Base-by-base conservation (phyloP, 92 coral and sea anemone genomes). In the Parazoanthus atlanticus region DNA sequence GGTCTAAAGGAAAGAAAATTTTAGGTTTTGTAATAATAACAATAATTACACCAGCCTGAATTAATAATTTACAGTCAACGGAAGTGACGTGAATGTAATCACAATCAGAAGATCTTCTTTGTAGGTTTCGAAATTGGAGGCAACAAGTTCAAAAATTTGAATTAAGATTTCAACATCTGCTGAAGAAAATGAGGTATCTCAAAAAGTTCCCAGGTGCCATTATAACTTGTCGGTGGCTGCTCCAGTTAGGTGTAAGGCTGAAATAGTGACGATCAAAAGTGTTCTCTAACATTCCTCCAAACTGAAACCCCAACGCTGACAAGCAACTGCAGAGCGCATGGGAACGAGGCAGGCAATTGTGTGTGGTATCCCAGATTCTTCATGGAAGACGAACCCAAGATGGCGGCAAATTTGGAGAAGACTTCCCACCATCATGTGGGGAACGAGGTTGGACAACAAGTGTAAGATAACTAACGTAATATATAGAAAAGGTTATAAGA, bases 1-100 rank as follows among this genome's bases (percentile, higher is more conserved):
- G 15, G 95, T 95, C 99, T 97, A 30, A 28, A 74, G 82, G 28
- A 31, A 8, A 40, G 10, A 69, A 33, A 71, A 52, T 30, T 7
- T 26, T n/a, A 25, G n/a, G n/a, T n/a, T n/a, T n/a, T n/a, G 78
- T 61, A 5, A 76, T 25, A 34, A 49, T 13, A 13, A 83, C 32
- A 5, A n/a, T 43, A 74, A 0, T 17, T 21, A 71, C 19, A 32
- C 2, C 58, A 43, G 49, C 30, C 15, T 52, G 26, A 88, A 52
- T 1, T 65, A 40, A 25, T 36, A 25, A 32, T 61, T 25, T 52
- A 52, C 58, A 54, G 15, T 29, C 28, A 36, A 47, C 30, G 17
- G 29, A 5, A 49, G 38, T 21, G 85, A 52, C 19, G 3, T 15
- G 6, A 32, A 58, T 86, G 76, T 85, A 16, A 23, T 25, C 4